Evolutionary conservation across 2,113 vertebrate genomes (phyloP).

Genomic region (Fulica atra): DNA sequence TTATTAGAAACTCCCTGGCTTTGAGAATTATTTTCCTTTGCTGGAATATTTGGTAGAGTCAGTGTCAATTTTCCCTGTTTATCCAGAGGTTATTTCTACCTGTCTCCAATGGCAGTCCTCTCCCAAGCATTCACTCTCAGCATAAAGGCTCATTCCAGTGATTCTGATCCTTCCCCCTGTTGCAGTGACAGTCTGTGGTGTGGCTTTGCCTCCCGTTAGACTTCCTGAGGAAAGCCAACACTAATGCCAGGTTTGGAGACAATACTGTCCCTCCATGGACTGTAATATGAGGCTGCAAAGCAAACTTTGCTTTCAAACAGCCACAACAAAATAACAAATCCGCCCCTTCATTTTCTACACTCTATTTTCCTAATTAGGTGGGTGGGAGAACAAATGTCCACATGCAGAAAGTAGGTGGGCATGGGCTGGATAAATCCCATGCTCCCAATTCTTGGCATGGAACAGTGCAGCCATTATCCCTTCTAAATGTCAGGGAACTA

Average conservation of each 20-base stretch:
- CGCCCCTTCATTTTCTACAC: slow-evolving; percentile 59
- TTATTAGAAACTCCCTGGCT: not conserved
- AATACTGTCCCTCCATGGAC: slow-evolving; percentile 45
- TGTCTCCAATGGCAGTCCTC: not conserved
- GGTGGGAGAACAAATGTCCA: slow-evolving; percentile 71
- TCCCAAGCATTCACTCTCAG: not conserved
- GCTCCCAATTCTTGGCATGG: slow-evolving; percentile 71
- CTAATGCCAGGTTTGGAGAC: slow-evolving; percentile 59
- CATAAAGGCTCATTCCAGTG: not conserved
- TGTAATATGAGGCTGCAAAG: slow-evolving; percentile 48
- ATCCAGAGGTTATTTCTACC: not conserved
- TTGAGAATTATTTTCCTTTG: not conserved
- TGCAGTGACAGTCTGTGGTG: not conserved
- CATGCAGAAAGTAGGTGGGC: slow-evolving; percentile 69
- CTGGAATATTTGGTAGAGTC: not conserved
- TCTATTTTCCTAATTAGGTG: slow-evolving; percentile 71
- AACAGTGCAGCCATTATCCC: slow-evolving; percentile 59
- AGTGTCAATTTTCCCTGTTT: not conserved
- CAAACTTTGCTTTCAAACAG: slow-evolving; percentile 63
- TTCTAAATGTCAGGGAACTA: slow-evolving; percentile 78
- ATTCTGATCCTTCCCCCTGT: not conserved
- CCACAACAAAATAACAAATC: slow-evolving; percentile 65
- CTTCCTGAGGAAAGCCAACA: slow-evolving; percentile 40
- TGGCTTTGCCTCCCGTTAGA: not conserved
- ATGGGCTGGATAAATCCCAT: slow-evolving; percentile 66